Evolutionary conservation across 2,113 vertebrate species (phyloP).

Genomic region (Balaenoptera acutorostrata): DNA sequence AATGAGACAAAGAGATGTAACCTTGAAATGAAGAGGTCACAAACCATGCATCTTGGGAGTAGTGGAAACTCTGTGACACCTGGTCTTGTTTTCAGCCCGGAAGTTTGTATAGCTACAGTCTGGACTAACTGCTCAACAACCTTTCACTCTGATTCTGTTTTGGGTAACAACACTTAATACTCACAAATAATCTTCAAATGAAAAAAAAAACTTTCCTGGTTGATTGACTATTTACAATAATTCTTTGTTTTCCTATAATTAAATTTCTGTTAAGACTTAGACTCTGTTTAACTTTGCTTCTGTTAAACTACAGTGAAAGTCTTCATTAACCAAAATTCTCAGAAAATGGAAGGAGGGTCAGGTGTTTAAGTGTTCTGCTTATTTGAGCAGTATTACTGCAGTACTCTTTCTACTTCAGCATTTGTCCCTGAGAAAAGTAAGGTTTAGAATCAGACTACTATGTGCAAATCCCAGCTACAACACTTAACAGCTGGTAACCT

Average conservation of each 20-base stretch:
- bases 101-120: background rate
- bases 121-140: background rate
- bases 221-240: background rate
- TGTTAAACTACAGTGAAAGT: constrained; percentile 4
- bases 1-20: background rate
- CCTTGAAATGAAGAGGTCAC: background rate
- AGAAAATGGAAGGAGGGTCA: background rate
- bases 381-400: background rate
- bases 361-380: background rate
- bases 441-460: constrained; percentile 14
- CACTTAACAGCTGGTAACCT: background rate
- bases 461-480: background rate
- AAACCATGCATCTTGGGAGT: background rate
- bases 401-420: background rate
- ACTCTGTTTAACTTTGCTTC: background rate
- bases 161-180: background rate
- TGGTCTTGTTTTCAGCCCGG: background rate
- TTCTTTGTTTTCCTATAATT: background rate
- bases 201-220: background rate
- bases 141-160: background rate
- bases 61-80: background rate
- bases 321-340: constrained; percentile 27
- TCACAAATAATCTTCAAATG: background rate
- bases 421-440: constrained; percentile 21
- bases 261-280: background rate